phyloP scores from a whole-genome alignment of 2,113 vertebrate genomes.

The Cichladusa arquata region DNA sequence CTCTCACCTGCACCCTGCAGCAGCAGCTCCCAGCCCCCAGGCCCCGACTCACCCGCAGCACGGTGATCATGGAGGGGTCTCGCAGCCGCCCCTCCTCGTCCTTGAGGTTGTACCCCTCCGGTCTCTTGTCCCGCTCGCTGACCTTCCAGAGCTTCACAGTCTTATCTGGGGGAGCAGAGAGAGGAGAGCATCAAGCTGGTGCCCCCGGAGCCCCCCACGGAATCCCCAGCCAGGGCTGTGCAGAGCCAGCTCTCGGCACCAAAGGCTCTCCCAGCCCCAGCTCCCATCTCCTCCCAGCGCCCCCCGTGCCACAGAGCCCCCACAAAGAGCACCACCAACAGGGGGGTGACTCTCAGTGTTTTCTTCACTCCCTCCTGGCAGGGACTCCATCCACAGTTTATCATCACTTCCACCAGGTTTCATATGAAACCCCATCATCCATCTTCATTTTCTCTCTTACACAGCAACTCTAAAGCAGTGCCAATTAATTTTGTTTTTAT shows the following conservation, averaged over 20 bases:
- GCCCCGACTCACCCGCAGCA: conserved; percentile 83
- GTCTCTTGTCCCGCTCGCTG: conserved; percentile 96
- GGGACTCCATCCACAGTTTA: conserved; percentile 41
- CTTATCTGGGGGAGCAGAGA: conserved; percentile 81
- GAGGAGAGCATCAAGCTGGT: fast-evolving
- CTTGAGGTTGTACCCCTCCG: conserved; percentile 97
- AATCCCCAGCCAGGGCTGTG: neutral
- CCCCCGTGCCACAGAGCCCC: neutral
- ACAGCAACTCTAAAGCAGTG: conserved; percentile 32
- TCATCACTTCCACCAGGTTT: conserved; percentile 57
- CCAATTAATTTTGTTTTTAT: conserved; percentile 61
- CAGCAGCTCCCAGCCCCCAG: fast-evolving
- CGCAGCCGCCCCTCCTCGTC: conserved; percentile 94
- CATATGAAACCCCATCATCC: conserved; percentile 47
- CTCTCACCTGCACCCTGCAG: neutral
- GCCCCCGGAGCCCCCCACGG: fast-evolving
- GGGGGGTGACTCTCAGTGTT: neutral
- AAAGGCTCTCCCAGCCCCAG: neutral
- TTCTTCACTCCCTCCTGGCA: conserved; percentile 16
- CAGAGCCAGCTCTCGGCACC: neutral
- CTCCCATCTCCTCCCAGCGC: too few relatives aligned
- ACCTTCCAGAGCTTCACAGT: conserved; percentile 99
- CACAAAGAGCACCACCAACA: neutral
- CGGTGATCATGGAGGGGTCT: conserved; percentile 93
- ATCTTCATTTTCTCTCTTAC: conserved; percentile 68